These are phyloP conservation scores for Dicycla oo DNA, from an alignment of 2,888 invertebrate species.

Conservation along the genomic window DNA sequence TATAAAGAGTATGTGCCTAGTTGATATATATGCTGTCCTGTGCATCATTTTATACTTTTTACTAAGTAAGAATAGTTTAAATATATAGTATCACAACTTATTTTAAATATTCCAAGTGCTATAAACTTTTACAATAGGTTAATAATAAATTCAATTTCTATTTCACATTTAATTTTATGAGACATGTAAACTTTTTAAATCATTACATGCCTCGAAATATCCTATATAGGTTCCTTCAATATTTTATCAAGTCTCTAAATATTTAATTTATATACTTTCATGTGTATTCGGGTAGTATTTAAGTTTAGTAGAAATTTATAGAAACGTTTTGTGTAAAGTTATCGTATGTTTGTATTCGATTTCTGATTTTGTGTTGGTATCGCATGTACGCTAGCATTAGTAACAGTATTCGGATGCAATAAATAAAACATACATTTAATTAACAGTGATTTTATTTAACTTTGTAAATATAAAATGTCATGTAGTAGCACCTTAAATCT, in stretches of 20 bases:
- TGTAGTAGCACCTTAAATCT: slow-evolving; percentile 44
- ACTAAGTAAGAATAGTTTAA: slow-evolving; percentile 17
- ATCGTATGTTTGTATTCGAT: slow-evolving; percentile 77
- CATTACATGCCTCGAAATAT: not conserved
- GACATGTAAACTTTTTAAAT: not conserved
- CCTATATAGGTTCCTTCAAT: slow-evolving; percentile 11
- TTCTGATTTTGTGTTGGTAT: slow-evolving; percentile 76
- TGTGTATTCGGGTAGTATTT: slow-evolving; percentile 68
- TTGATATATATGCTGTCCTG: slow-evolving; percentile 26
- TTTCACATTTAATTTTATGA: not conserved
- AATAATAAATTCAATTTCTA: slow-evolving; percentile 2
- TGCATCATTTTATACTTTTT: not conserved
- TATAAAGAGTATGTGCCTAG: slow-evolving; percentile 50
- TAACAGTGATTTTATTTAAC: slow-evolving; percentile 63
- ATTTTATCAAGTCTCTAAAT: not conserved
- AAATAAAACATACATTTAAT: slow-evolving; percentile 81
- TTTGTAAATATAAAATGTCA: slow-evolving; percentile 42
- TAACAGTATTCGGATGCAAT: slow-evolving; percentile 89
- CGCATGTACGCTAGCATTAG: slow-evolving; percentile 86
- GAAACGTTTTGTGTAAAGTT: slow-evolving; percentile 80
- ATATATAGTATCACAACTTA: not conserved
- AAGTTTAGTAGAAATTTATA: slow-evolving; percentile 81
- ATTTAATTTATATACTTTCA: slow-evolving; percentile 36
- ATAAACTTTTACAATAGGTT: slow-evolving; percentile 23
- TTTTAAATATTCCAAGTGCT: slow-evolving; percentile 36